Evolutionary conservation across 2,113 vertebrate genomes (phyloP), one percentile per base, ranked within the genome.

Genomic region (Sinocyclocheilus maitianheensis): DNA sequence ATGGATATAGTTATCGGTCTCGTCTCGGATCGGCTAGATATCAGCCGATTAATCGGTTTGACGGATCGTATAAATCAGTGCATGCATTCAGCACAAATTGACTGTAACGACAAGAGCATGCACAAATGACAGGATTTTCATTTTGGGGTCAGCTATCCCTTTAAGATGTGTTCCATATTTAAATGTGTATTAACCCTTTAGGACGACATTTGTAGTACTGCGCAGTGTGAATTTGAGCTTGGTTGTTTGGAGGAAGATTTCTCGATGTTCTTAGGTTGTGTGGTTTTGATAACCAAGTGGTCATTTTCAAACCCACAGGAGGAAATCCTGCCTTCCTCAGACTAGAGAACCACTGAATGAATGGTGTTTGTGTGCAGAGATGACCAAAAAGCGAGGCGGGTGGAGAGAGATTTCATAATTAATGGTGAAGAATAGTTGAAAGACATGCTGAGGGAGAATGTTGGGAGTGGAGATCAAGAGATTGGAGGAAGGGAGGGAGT

Each of bases 261-360:
- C 24, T 34, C 7, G 5, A n/a, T 1, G 2, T 71, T 48, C 40
- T 51, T 9, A 1, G 10, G 24, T 8, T 10, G 30, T 74, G 37
- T 11, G 4, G 8, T 69, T 74, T 58, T 48, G 46, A 53, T 24
- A 20, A 34, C 34, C 16, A 20, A 8, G 30, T 13, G 3, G 10
- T 80, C 84, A 87, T 88, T 91, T 89, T 91, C 84, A 81, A 55
- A 37, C 53, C 20, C 0, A 12, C 51, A 55, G 74, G 84, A 87
- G 88, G 90, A 91, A 88, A 83, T 88, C 87, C 89, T 90, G 86
- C 77, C 51, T 74, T 90, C 90, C 86, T 89, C 93, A 94, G 92
- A 2, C 78, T 87, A 16, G 88, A 82, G 86, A 86, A 79, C 69
- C 37, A 83, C 53, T 92, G 91, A 94, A 93, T 94, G 92, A 93